These are phyloP conservation scores for Oscheius sp. DNA, from an alignment of 1,140 invertebrate genomes.

Conservation along the genomic window DNA sequence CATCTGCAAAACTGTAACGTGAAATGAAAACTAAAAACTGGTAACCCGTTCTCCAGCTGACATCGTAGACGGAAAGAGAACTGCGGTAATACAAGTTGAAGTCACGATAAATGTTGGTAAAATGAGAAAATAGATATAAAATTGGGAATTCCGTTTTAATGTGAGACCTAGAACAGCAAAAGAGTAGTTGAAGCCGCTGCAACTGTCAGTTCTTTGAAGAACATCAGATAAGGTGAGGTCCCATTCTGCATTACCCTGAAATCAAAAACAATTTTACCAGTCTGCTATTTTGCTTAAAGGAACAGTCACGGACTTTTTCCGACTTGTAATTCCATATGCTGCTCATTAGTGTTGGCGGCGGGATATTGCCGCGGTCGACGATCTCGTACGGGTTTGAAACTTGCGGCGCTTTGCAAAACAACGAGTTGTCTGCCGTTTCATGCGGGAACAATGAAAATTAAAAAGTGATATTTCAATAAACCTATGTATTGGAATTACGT, in stretches of 20 bases:
- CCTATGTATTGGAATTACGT: too few relatives aligned
- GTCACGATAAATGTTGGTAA: not conserved
- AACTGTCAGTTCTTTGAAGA: not conserved
- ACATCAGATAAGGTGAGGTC: not conserved
- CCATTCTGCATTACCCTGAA: constrained; percentile 3
- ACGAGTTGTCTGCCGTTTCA: too few relatives aligned
- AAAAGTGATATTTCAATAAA: too few relatives aligned
- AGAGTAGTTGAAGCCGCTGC: not conserved
- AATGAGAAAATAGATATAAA: not conserved
- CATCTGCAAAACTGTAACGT: not conserved
- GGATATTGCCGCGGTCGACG: too few relatives aligned
- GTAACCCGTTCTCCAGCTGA: not conserved
- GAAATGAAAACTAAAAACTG: not conserved
- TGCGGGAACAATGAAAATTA: too few relatives aligned
- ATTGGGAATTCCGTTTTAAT: not conserved
- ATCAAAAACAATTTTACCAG: not conserved
- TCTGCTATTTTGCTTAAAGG: too few relatives aligned
- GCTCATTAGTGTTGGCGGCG: too few relatives aligned
- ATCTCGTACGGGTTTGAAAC: too few relatives aligned
- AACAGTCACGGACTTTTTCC: too few relatives aligned
- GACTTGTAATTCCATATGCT: too few relatives aligned
- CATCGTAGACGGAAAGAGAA: not conserved
- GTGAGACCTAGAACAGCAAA: not conserved
- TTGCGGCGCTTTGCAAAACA: too few relatives aligned
- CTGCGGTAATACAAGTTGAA: not conserved